A percentile compares a stretch with the other conserved stretches of the same genome.
These are phyloP conservation scores for Pteronura brasiliensis DNA, from an alignment of 2,113 vertebrate genomes.

Conservation along the genomic window DNA sequence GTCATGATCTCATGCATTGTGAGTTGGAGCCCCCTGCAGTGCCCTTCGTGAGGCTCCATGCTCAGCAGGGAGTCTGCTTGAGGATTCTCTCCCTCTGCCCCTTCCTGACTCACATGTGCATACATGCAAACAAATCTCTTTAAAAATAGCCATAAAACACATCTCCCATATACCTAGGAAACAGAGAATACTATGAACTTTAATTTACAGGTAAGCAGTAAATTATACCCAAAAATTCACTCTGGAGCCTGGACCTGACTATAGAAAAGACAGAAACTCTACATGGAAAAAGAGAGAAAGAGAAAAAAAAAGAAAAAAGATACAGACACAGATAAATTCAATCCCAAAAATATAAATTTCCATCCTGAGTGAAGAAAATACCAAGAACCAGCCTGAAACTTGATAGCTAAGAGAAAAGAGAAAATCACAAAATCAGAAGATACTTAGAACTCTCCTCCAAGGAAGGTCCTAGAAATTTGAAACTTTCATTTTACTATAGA, in stretches of 20 bases:
- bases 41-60: fast-evolving
- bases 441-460: neutral
- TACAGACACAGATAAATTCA: neutral
- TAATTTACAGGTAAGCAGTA: neutral
- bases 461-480: neutral
- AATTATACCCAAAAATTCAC: neutral
- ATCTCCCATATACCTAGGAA: neutral
- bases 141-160: neutral
- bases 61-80: neutral
- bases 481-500: neutral
- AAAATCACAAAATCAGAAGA: neutral
- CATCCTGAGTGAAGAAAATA: neutral
- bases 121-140: neutral
- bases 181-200: neutral
- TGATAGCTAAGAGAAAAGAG: neutral
- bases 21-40: neutral
- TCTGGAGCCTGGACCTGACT: neutral
- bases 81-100: neutral
- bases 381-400: neutral
- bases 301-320: neutral
- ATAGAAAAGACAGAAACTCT: neutral
- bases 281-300: neutral
- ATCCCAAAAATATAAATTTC: neutral
- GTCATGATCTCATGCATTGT: neutral
- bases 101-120: neutral